These are phyloP conservation scores for Meta bourneti DNA, from an alignment of 2,888 invertebrate species.

Conservation along the genomic window DNA sequence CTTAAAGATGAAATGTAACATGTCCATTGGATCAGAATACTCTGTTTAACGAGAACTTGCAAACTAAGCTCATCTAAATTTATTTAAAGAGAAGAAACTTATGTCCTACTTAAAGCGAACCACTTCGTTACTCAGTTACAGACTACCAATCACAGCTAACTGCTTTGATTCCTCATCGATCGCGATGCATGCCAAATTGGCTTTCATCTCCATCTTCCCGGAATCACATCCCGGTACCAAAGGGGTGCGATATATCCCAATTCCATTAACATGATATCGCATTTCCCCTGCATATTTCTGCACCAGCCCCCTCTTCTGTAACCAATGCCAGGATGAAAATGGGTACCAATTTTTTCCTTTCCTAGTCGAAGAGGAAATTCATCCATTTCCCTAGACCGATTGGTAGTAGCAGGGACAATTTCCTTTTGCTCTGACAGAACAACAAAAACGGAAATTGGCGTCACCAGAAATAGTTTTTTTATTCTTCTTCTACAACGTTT, in stretches of 20 bases:
- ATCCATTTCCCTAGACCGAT: conserved; percentile 62
- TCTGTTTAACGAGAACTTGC: no score
- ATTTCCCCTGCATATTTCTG: conserved; percentile 12
- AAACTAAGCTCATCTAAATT: not conserved
- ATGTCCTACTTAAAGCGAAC: not conserved
- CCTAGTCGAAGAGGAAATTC: conserved; percentile 53
- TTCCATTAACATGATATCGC: conserved; percentile 42
- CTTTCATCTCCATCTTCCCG: not conserved
- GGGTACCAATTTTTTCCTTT: conserved; percentile 20
- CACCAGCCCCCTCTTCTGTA: not conserved
- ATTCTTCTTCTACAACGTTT: not conserved
- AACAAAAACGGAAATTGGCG: conserved; percentile 69
- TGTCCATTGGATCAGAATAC: no score
- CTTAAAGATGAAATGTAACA: no score
- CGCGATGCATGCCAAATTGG: not conserved
- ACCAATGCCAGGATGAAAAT: not conserved
- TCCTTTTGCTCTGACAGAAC: conserved; percentile 51
- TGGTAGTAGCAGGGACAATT: conserved; percentile 66
- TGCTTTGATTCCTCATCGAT: not conserved
- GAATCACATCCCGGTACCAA: conserved; percentile 16
- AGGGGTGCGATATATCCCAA: not conserved
- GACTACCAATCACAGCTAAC: not conserved
- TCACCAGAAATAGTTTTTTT: conserved; percentile 28
- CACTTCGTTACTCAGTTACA: not conserved
- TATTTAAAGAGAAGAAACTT: not conserved